These are phyloP conservation scores for Anarhynchus alexandrinus DNA, from an alignment of 2,113 vertebrate genomes.

Conservation along the genomic window DNA sequence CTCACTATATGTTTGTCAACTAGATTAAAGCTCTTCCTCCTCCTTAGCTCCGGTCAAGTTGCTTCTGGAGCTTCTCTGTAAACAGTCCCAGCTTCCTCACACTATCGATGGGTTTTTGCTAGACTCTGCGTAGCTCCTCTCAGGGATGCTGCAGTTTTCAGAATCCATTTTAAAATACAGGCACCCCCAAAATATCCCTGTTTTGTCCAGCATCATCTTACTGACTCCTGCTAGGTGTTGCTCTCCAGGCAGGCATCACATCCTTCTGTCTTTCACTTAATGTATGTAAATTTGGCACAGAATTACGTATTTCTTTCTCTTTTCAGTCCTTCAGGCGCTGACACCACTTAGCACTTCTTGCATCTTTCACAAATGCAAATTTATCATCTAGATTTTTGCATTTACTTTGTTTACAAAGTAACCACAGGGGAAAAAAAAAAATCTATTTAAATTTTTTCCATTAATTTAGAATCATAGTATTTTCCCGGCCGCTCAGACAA, in stretches of 20 bases:
- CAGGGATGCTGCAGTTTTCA: neutral
- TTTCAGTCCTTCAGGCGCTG: neutral
- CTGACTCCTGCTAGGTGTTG: neutral
- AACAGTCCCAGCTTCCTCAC: neutral
- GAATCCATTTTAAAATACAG: neutral
- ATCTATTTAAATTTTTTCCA: neutral
- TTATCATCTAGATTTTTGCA: neutral
- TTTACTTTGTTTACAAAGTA: neutral
- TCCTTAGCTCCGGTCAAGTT: neutral
- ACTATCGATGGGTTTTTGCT: neutral
- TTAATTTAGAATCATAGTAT: neutral
- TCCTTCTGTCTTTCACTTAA: neutral
- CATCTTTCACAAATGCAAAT: neutral
- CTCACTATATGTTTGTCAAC: neutral
- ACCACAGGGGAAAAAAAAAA: neutral
- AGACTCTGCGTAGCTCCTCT: neutral
- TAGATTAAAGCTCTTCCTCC: neutral
- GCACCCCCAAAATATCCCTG: neutral
- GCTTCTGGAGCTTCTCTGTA: neutral
- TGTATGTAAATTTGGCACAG: neutral
- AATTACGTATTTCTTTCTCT: neutral
- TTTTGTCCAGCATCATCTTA: neutral
- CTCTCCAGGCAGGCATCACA: neutral
- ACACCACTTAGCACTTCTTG: neutral
- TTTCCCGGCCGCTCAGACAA: fast-evolving